Percentiles rank a stretch among this genome's conserved stretches.
phyloP scores from a whole-genome alignment of 2,797 vertebrate genomes.

The Melanotaenia pygmaea region DNA sequence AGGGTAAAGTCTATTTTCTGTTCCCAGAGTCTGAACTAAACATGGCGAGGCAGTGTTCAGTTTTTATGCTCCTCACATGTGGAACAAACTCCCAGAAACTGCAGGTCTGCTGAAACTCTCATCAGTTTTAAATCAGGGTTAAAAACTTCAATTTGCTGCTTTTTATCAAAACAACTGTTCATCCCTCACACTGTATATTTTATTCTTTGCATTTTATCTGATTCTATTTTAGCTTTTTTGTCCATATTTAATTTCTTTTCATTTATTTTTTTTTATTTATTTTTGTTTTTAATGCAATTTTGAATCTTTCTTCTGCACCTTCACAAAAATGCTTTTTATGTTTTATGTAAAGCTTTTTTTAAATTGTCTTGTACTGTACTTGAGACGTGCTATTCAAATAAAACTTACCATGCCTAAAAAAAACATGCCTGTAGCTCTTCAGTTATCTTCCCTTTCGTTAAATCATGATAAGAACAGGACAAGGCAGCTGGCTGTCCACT shows the following conservation, averaged over 20 bases:
- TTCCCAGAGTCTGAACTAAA: background rate
- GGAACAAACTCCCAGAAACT: background rate
- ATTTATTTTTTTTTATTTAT: background rate
- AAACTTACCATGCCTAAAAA: conserved; percentile 31
- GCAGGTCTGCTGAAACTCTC: background rate
- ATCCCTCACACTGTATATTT: background rate
- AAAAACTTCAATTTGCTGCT: background rate
- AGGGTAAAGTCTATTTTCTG: background rate
- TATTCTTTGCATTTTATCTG: background rate
- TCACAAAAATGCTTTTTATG: background rate
- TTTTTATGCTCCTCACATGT: background rate
- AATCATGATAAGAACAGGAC: conserved; percentile 86
- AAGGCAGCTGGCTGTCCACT: conserved; percentile 44
- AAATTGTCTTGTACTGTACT: background rate
- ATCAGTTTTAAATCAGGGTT: too few relatives aligned
- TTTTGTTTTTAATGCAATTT: background rate
- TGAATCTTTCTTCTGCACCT: background rate
- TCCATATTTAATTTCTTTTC: too few relatives aligned
- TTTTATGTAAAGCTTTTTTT: background rate
- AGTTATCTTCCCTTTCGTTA: conserved; percentile 70
- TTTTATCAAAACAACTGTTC: background rate
- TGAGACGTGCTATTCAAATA: background rate
- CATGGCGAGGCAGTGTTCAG: background rate
- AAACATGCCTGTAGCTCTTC: conserved; percentile 41
- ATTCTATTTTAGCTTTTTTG: background rate